Evolutionary conservation across 2,888 invertebrate genomes (phyloP), one percentile per base, ranked within the genome.

Genomic region (Ypsolopha sequella): DNA sequence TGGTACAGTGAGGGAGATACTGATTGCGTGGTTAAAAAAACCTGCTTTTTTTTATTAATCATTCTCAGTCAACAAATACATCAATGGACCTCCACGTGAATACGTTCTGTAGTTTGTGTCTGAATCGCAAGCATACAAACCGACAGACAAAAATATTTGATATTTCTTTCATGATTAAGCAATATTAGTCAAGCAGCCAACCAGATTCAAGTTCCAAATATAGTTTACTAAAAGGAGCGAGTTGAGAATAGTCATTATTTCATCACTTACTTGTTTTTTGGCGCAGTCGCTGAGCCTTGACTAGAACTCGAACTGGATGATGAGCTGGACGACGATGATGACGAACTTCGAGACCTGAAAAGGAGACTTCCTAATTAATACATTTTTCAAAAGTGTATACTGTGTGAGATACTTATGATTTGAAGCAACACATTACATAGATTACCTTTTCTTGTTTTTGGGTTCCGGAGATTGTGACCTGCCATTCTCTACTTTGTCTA

Each of bases 251-350:
- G n/a, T n/a, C n/a, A n/a, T n/a, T n/a, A 24, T 24, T 24, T 13
- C 6, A 10, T 53, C 8, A 63, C 75, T 68, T 63, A 85, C 85
- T 78, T 86, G 58, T 86, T 85, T 68, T 77, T 77, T 39, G 81
- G 79, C 38, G 71, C 64, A 8, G 73, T 66, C 34, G 69, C 58
- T 0, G 85, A 85, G 60, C 82, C 81, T 54, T 76, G 82, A 72
- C 86, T 86, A 66, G 85, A 81, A 65, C 82, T 85, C 51, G 86
- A 86, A 57, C 79, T 84, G 4, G 85, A 82, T 9, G 84, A 80
- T 0, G 86, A 79, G 56, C 76, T 81, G 0, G 85, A 80, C 1
- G 86, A 85, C 2, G 86, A 80, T 2, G 86, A 80, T 1, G 86
- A 85, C 0, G 86, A 81, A 55, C 85, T 84, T 52, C 78, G 73